These are phyloP conservation scores for Brachionus rubens DNA, from an alignment of 1,140 invertebrate species.

Conservation along the genomic window DNA sequence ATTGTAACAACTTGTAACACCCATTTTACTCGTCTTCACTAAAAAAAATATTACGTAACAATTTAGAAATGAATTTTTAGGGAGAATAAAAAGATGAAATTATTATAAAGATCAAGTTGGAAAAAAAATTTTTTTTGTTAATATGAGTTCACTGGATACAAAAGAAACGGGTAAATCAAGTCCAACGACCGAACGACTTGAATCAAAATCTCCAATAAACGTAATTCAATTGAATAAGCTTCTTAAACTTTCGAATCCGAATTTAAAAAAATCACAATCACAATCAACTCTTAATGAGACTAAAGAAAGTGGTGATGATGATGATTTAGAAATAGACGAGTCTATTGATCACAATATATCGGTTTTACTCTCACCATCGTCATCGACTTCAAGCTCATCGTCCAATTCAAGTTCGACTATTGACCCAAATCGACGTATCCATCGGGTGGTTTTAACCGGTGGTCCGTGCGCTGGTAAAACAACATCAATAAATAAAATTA, in stretches of 20 bases:
- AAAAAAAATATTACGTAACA: too few species aligned
- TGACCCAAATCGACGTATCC: background rate
- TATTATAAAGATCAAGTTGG: too few species aligned
- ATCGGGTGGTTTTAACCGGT: conserved; percentile 9
- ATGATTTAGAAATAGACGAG: background rate
- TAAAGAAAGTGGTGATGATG: background rate
- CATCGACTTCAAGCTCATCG: too few species aligned
- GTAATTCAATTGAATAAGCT: conserved; percentile 9
- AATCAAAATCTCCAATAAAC: conserved; percentile 34
- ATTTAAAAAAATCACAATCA: conserved; percentile 22
- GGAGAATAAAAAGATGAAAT: too few species aligned
- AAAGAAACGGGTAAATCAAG: background rate
- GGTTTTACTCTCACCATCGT: background rate
- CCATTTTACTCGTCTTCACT: too few species aligned
- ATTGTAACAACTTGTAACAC: too few species aligned
- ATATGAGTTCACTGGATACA: conserved; percentile 1
- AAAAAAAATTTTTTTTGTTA: background rate
- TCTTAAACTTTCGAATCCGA: conserved; percentile 20
- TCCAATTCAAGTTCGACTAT: background rate
- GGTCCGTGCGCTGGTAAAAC: conserved; percentile 98
- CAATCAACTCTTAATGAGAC: background rate
- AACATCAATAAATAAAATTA: conserved; percentile 89
- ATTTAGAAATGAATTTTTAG: too few species aligned
- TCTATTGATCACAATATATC: background rate
- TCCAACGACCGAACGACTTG: background rate